Evolutionary conservation across 2,888 invertebrate species (phyloP), one percentile per base, ranked within the genome.

Genomic region (Amiota minor): DNA sequence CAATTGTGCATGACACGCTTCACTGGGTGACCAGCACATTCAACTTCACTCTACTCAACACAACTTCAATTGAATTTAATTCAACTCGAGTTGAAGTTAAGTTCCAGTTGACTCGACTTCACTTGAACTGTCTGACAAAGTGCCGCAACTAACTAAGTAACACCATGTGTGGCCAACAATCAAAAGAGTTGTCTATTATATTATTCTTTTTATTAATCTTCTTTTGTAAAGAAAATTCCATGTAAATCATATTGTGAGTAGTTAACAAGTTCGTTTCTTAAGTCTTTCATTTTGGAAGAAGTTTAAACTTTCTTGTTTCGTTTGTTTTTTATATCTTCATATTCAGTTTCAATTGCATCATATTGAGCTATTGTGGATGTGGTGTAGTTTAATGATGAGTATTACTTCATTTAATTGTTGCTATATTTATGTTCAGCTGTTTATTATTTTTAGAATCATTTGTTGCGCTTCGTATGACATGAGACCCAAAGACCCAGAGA

Each of bases 261-360:
- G 49, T 18, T 9, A 61, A 45, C 83, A 81, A 79, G 86, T 81
- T 87, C 76, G 81, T 79, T 77, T 77, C 77, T 79, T 82, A 76
- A 86, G 84, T 86, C 85, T 82, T 87, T 84, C 56, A 81, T 80
- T 82, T 73, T 6, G 73, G 20, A 45, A 45, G 11, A 14, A 67
- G 14, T 50, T 67, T 67, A 3, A 12, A 62, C 49, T 68, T 35
- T 62, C 10, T 69, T 14, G 14, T 35, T 49, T 16, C 8, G n/a
- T 12, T 2, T 49, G 18, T 14, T 9, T 59, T 59, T 35, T 35
- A 6, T 35, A 35, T 35, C 35, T 35, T 35, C 35, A 35, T 6
- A 35, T 35, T 6, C 6, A 35, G 35, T 35, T 35, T 35, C 35
- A 45, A 59, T 59, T 59, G 20, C 18, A 20, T 59, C 20, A 59